Percentiles rank a stretch among this genome's conserved stretches.
phyloP scores from a whole-genome alignment of 2,888 invertebrate genomes.

The Meteorus colon region DNA sequence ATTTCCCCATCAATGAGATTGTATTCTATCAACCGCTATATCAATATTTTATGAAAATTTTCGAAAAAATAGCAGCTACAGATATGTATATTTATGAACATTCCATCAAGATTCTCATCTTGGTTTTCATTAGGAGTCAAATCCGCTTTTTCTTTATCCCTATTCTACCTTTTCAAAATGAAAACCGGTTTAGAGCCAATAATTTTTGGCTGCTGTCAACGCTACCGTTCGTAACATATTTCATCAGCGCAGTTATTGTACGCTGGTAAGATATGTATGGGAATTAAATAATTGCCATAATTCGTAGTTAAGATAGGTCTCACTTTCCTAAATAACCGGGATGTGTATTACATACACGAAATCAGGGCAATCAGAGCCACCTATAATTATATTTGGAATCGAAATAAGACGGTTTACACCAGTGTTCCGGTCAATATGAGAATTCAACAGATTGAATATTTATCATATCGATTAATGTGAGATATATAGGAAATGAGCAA shows the following conservation, averaged over 20 bases:
- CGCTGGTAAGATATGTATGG: constrained; percentile 1
- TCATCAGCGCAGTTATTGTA: background rate
- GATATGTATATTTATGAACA: constrained; percentile 13
- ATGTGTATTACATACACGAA: constrained; percentile 9
- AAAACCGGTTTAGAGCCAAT: constrained; percentile 42
- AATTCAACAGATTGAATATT: too few species aligned
- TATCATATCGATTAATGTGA: background rate
- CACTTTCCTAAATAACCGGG: constrained; percentile 25
- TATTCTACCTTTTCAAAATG: constrained; percentile 15
- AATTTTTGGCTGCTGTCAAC: constrained; percentile 42
- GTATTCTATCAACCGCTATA: constrained; percentile 6
- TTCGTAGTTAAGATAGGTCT: constrained; percentile 30
- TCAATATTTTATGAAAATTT: background rate
- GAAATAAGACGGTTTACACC: too few species aligned
- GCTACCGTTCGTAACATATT: constrained; percentile 43
- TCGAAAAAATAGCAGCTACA: background rate
- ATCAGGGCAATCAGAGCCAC: too few species aligned
- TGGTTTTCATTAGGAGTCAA: constrained; percentile 31
- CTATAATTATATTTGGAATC: too few species aligned
- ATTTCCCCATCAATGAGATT: constrained; percentile 25
- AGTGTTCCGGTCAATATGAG: too few species aligned
- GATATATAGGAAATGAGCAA: background rate
- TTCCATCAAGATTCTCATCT: constrained; percentile 37
- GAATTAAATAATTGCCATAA: constrained; percentile 32
- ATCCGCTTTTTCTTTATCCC: constrained; percentile 43